A percentile compares a stretch with the other conserved stretches of the same genome.
phyloP scores from a whole-genome alignment of 2,797 vertebrate species.

The Arrhamphus sclerolepis region DNA sequence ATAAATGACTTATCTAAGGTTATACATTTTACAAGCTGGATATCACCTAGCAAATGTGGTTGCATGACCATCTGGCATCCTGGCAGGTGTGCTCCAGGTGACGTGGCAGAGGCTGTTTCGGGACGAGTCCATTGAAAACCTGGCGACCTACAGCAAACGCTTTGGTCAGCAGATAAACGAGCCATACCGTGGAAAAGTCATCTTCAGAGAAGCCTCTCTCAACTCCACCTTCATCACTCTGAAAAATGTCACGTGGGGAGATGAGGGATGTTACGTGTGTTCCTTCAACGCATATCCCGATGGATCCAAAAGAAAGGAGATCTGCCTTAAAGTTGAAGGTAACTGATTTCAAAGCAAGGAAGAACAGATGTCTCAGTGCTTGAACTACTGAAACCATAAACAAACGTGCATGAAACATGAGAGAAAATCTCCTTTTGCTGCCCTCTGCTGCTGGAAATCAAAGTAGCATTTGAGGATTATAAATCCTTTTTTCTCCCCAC shows the following conservation, averaged over 20 bases:
- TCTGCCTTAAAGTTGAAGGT: constrained; percentile 46
- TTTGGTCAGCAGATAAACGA: neutral
- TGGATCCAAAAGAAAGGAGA: constrained; percentile 6
- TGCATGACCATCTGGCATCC: neutral
- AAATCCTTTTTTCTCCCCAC: constrained; percentile 2
- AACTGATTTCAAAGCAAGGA: too few relatives aligned
- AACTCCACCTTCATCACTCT: constrained; percentile 38
- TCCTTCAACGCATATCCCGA: constrained; percentile 44
- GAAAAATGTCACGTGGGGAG: constrained; percentile 21
- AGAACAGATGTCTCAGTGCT: too few relatives aligned
- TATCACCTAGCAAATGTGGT: too few relatives aligned
- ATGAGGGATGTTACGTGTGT: constrained; percentile 53
- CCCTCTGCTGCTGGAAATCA: too few relatives aligned
- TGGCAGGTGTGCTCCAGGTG: constrained; percentile 35
- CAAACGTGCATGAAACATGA: too few relatives aligned
- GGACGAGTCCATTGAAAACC: neutral
- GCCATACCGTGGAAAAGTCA: neutral
- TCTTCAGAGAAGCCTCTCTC: constrained; percentile 22
- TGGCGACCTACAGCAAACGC: neutral
- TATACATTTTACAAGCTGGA: too few relatives aligned
- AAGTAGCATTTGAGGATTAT: too few relatives aligned
- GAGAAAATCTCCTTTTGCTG: too few relatives aligned
- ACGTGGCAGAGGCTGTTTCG: constrained; percentile 45
- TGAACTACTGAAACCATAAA: too few relatives aligned
- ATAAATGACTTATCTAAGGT: too few relatives aligned